phyloP scores from a whole-genome alignment of 2,888 invertebrate species.

The Teleiodes luculella region DNA sequence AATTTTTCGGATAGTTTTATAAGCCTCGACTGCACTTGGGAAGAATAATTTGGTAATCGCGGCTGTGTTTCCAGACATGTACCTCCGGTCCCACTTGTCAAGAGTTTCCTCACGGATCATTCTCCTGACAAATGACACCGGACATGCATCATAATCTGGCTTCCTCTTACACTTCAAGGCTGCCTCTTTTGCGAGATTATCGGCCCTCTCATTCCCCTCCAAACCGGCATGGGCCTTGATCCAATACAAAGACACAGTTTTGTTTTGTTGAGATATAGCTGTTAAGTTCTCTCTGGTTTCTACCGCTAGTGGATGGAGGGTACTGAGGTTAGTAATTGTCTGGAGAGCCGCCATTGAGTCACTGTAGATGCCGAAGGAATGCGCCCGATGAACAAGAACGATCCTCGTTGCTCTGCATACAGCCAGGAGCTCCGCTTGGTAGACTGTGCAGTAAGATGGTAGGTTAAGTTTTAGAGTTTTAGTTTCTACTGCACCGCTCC shows the following conservation, averaged over 20 bases:
- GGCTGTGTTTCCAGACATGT: background rate
- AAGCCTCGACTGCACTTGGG: background rate
- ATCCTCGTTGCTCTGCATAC: background rate
- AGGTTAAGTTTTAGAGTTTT: background rate
- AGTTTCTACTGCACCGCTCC: background rate
- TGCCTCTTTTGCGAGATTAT: constrained; percentile 10
- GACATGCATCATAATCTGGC: constrained; percentile 11
- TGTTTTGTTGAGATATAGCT: background rate
- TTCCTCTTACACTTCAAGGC: constrained; percentile 11
- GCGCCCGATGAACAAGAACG: background rate
- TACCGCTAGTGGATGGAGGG: background rate
- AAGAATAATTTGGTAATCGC: background rate
- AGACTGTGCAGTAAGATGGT: background rate
- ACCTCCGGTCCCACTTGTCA: background rate
- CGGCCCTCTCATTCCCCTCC: background rate
- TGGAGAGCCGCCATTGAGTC: background rate
- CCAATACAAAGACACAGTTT: background rate
- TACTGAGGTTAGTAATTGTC: background rate
- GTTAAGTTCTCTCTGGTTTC: background rate
- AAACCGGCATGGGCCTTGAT: background rate
- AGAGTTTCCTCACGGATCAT: background rate
- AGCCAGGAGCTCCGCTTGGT: background rate
- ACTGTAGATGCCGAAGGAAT: background rate
- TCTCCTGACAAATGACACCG: background rate
- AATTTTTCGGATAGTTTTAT: background rate